Conservation (phyloP, 37 sponge, comb jelly and placozoan species). For the Geodia barretti region DNA sequence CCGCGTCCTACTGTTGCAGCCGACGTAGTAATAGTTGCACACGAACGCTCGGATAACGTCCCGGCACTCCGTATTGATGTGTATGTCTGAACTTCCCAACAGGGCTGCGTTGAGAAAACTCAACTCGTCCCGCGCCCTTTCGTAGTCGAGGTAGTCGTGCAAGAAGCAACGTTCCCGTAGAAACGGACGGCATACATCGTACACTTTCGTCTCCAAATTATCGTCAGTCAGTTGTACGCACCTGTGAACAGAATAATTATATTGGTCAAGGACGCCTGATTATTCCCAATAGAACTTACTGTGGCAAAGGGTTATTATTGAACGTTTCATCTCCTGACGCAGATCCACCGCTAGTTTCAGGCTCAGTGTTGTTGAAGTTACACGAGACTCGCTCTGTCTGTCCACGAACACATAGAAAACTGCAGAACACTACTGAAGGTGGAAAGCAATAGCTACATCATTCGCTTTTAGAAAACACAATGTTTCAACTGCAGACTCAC, state of each 20-base stretch:
- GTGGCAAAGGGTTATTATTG: too few relatives aligned
- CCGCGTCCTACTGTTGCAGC: constrained; percentile 1
- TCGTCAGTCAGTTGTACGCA: background rate
- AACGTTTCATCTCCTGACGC: too few relatives aligned
- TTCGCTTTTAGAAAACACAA: too few relatives aligned
- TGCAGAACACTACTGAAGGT: too few relatives aligned
- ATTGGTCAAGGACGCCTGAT: too few relatives aligned
- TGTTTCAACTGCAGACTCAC: too few relatives aligned
- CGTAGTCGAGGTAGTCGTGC: background rate
- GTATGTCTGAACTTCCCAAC: background rate
- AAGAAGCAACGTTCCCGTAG: background rate
- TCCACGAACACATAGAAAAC: too few relatives aligned
- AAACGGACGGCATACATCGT: background rate
- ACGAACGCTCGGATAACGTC: constrained; percentile 16
- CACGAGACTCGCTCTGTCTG: too few relatives aligned
- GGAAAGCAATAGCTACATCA: too few relatives aligned
- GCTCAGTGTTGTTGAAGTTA: too few relatives aligned
- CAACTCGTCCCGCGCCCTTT: background rate
- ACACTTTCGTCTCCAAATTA: background rate
- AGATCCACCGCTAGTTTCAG: too few relatives aligned
- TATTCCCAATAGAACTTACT: too few relatives aligned
- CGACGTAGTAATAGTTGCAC: constrained; percentile 40
- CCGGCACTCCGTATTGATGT: background rate
- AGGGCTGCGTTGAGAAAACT: background rate
- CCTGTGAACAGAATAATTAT: background rate